Evolutionary conservation across 2,888 invertebrate genomes (phyloP), one percentile per base, ranked within the genome.

Genomic region (Xestoiulus laeticollis): DNA sequence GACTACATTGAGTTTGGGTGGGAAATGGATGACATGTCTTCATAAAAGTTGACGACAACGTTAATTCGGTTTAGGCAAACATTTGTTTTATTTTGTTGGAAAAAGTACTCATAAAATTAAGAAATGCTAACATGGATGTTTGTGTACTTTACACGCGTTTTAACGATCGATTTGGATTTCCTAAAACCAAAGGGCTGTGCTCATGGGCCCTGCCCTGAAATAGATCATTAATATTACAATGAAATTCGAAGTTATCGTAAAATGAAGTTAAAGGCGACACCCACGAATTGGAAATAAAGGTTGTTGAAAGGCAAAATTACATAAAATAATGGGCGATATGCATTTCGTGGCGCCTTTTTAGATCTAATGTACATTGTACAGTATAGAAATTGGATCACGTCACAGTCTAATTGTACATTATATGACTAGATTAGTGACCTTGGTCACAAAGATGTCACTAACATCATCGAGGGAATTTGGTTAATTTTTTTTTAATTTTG

Each of bases 21-120:
- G 78, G 26, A 78, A n/a, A 30, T 30, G 78, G 78, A 78, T 78
- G 78, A 78, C 78, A 78, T 30, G 78, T 30, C 12, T 78, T 78
- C 26, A 26, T 10, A 78, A 78, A 30, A 78, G 26, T 12, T 26
- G 78, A 30, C 30, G 78, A 78, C 30, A 78, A 26, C 30, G 78
- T 30, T 78, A 78, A 78, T 78, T 78, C 78, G 30, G 78, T 30
- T 78, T 30, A 26, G 30, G 26, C 78, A 78, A 78, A 78, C 78
- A 78, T 78, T 78, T 78, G 78, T 78, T 78, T 78, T 78, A n/a
- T 78, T 30, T 78, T 78, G 78, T 78, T 78, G 78, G 78, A 78
- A n/a, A n/a, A 14, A 30, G 30, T 78, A 78, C 78, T 78, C 78
- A 78, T 78, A 78, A 78, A 78, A 78, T 78, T 78, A 78, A 78